Evolutionary conservation across 2,113 vertebrate genomes (phyloP), one percentile per base, ranked within the genome.

Genomic region (Corydoras sp.): DNA sequence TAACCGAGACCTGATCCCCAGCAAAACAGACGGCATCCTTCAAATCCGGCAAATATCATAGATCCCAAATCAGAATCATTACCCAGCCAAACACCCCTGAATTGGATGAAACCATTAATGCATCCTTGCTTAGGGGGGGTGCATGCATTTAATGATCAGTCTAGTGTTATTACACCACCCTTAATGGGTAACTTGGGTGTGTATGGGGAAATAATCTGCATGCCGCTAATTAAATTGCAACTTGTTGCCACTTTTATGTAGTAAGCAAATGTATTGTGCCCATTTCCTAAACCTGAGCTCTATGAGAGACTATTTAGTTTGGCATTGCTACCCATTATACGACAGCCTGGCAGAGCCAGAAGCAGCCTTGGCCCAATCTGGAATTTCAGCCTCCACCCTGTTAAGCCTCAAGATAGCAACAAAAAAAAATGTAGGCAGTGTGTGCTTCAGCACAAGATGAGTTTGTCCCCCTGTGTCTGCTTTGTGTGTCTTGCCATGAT

Each of bases 1-100:
- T 84, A 84, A 80, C 76, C 18, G 73, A 62, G 68, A n/a, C 76
- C n/a, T 79, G 80, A 83, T 83, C 83, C 80, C 76, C 32, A 48
- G 74, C 64, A 61, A 78, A 77, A 67, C 62, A 32, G 0, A 18
- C 15, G 10, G 58, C 63, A 75, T 79, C 65, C 80, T 65, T 62
- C 65, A 62, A 61, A 74, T 24, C 18, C 81, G 68, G 35, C 51
- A 59, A 77, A 77, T 54, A 78, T 62, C 48, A n/a, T 68, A 77
- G 68, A 79, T 77, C 72, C 65, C 0, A 31, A 55, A 73, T 73
- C 74, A 64, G 48, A 71, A 77, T 71, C 65, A 15, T 10, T 15
- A 63, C 18, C 12, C 30, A 35, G 12, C 29, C 53, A 18, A 11
- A 64, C 29, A 66, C 29, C 18, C 18, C 10, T 68, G n/a, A 54